Evolutionary conservation across 1,140 invertebrate species (phyloP), one percentile per base, ranked within the genome.

Genomic region (Drosophila sp.): DNA sequence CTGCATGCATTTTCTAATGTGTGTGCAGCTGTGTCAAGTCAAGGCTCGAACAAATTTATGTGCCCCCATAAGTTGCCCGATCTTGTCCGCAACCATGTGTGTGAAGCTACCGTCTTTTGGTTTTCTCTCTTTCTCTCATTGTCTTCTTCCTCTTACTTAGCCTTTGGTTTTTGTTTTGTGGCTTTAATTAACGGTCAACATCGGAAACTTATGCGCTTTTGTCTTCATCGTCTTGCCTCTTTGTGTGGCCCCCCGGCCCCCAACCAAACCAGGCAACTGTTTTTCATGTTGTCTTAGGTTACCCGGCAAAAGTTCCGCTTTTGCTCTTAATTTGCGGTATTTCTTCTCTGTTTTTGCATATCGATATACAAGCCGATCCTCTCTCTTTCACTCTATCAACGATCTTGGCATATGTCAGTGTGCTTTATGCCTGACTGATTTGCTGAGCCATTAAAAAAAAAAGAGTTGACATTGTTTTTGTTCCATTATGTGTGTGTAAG

Each of bases 151-250:
- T 50, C 44, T 10, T 50, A 23, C 2, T 10, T 27, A 10, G 44
- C 3, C 7, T 50, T 27, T 50, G 44, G 1, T 50, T 50, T 50
- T 50, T 10, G 44, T 50, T 50, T 89, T 83, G 84, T 64, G 82
- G 83, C 72, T 86, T 86, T 89, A 89, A 86, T 86, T 86, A 86
- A 89, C 83, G 84, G 83, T 77, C 84, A 86, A 83, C 80, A 23
- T 50, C 44, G 79, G 76, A 79, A 86, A 89, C 79, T 83, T 86
- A 83, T 89, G 84, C 79, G 83, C 76, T 83, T 89, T 86, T 76
- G 75, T 79, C 70, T 68, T 60, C 56, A 63, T 68, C 55, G 38
- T n/a, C 67, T 33, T 77, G 74, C 67, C 69, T 81, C 23, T 70
- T 81, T 73, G 79, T 81, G 64, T 71, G 75, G 71, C 71, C 61